Conservation (phyloP, 1,140 invertebrate species). For the Drosophila equinoxialis region DNA sequence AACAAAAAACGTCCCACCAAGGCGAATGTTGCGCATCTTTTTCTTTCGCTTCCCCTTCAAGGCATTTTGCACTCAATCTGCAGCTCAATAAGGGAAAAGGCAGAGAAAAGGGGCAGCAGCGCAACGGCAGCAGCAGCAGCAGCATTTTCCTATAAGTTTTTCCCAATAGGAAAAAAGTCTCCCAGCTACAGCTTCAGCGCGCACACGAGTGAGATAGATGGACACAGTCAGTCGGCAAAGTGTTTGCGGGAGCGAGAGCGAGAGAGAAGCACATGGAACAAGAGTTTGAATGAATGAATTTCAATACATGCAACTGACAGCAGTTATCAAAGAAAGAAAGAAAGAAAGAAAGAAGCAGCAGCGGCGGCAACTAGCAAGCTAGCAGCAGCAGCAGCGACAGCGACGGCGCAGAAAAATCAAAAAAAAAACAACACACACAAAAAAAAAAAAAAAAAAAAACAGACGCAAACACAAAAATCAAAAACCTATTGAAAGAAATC, state of each 20-base stretch:
- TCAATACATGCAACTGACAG: conserved; percentile 81
- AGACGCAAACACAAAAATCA: conserved; percentile 67
- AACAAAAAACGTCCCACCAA: conserved; percentile 8
- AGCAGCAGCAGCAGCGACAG: conserved; percentile 34
- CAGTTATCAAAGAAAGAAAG: conserved; percentile 57
- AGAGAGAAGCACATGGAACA: conserved; percentile 26
- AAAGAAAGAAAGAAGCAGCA: conserved; percentile 19
- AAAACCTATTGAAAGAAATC: conserved; percentile 77
- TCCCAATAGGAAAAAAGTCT: conserved; percentile 75
- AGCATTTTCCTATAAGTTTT: conserved; percentile 67
- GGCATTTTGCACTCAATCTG: conserved; percentile 60
- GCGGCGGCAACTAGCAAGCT: conserved; percentile 11
- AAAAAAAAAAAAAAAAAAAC: conserved; percentile 13
- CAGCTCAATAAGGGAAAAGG: conserved; percentile 59
- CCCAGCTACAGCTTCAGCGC: conserved; percentile 16
- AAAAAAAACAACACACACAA: conserved; percentile 15
- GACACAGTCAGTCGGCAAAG: conserved; percentile 9
- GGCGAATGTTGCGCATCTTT: background rate
- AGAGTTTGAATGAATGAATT: conserved; percentile 79
- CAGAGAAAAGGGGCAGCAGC: conserved; percentile 21
- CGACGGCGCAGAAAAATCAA: conserved; percentile 74
- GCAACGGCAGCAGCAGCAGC: conserved; percentile 20
- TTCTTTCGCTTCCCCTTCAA: conserved; percentile 8
- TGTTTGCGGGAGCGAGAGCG: conserved; percentile 33
- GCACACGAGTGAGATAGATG: conserved; percentile 6